Evolutionary conservation across 2,888 invertebrate genomes (phyloP).

Genomic region (Amitus sp.): DNA sequence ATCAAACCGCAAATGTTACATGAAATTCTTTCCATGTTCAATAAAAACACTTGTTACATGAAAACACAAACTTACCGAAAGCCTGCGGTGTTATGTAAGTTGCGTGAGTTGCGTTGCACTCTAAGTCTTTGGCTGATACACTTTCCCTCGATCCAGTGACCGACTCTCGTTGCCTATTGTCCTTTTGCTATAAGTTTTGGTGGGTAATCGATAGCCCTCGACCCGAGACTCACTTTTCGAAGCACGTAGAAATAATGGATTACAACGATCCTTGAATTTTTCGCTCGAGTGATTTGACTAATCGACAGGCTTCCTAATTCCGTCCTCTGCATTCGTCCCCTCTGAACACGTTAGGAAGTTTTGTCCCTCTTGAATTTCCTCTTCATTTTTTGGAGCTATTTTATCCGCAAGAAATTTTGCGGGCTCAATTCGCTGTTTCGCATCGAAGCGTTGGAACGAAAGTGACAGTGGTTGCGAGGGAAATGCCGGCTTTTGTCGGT

Average conservation of each 20-base stretch:
- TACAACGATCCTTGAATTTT: not conserved
- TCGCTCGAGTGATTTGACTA: not conserved
- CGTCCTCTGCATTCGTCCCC: no score
- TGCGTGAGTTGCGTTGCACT: conserved; percentile 9
- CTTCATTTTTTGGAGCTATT: no score
- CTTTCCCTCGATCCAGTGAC: conserved; percentile 39
- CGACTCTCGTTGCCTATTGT: conserved; percentile 30
- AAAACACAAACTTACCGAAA: not conserved
- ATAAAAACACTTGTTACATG: no score
- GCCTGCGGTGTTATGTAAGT: conserved; percentile 23
- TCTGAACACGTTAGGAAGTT: no score
- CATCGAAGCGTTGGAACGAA: conserved; percentile 58
- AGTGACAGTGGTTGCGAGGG: conserved; percentile 60
- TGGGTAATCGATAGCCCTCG: conserved; percentile 10
- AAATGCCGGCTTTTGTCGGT: conserved; percentile 47
- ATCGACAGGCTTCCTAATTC: no score
- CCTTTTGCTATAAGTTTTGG: conserved; percentile 16
- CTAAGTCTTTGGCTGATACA: no score
- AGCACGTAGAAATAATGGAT: no score
- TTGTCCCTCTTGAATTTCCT: not conserved
- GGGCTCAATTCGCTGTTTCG: conserved; percentile 47
- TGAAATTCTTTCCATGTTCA: no score
- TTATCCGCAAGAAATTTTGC: no score
- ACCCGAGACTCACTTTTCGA: no score
- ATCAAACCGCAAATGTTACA: no score